Base-by-base conservation (phyloP, 2,888 invertebrate species). In the Apodemia zela region DNA sequence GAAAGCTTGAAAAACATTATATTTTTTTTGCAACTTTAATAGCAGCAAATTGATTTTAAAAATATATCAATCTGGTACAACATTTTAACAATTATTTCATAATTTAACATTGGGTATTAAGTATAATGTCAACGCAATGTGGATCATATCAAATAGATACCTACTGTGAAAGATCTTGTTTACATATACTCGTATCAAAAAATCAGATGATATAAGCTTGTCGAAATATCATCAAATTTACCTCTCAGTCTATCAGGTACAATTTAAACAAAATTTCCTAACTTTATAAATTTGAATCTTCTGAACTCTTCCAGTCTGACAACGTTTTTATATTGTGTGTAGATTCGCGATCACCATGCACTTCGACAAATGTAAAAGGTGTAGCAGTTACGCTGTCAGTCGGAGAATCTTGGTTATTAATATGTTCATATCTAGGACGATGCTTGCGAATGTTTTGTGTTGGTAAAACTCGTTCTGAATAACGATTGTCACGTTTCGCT, bases 281-380 rank as follows among this genome's bases (percentile, higher is more conserved):
- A 4, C 6, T 59, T 73, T 76, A 90, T 72, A 91, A 77, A 73
- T 87, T 89, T 3, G 90, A 90, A 72, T 90, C 90, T 69, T 89
- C 89, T 15, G 72, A 75, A 47, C 69, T 74, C 13, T 72, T 66
- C 51, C 72, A 67, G 60, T 82, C 81, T 63, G 72, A 76, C 51
- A 82, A 73, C 65, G 74, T 82, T 67, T 79, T 70, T 13, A 67
- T 66, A 21, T 79, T 79, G 45, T 72, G 73, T 47, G 67, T 74
- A 59, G 69, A 67, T 17, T 72, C 62, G 47, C 73, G 77, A 47
- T 87, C 88, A 21, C 71, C 70, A 64, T 90, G 89, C 11, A 88
- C 79, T 64, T 91, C 90, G 5, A 81, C 88, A 70, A 90, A 90
- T 2, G 84, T 83, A 69, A 90, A 87, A 11, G 85, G 75, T 47